Conservation (phyloP, 2,113 vertebrate species). For the Tringa solitaria region DNA sequence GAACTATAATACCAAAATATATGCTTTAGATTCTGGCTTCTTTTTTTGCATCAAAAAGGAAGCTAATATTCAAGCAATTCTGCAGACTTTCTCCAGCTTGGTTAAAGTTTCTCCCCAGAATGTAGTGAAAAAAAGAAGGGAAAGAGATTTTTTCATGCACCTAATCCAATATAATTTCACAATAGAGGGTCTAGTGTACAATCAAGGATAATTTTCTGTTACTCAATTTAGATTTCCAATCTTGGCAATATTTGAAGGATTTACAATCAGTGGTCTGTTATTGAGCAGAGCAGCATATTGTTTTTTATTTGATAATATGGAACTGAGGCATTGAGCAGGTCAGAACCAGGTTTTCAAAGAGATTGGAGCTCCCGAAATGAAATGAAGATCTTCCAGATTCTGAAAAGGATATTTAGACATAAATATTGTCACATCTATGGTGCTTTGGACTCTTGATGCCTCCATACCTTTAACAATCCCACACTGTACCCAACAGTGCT, state of each 20-base stretch:
- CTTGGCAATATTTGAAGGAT: background rate
- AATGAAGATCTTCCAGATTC: background rate
- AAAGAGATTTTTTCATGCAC: background rate
- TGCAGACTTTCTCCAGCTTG: background rate
- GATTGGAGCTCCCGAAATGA: background rate
- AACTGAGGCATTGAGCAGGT: background rate
- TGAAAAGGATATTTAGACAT: background rate
- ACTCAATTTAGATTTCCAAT: background rate
- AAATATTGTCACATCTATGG: background rate
- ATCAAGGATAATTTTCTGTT: background rate
- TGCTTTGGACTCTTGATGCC: background rate
- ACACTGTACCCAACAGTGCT: accelerated
- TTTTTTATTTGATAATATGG: background rate
- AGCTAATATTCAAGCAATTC: background rate
- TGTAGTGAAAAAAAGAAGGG: background rate
- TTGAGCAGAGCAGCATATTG: background rate
- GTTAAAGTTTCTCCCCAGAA: background rate
- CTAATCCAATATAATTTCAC: background rate
- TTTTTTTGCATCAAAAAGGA: background rate
- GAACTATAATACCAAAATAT: background rate
- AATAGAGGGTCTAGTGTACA: background rate
- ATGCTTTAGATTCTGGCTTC: background rate
- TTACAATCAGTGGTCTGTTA: background rate
- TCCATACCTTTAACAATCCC: background rate
- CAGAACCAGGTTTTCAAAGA: background rate